Percentiles rank a stretch among this genome's conserved stretches.
These are phyloP conservation scores for Drosophila arizonae DNA, from an alignment of 1,140 invertebrate genomes.

Conservation along the genomic window DNA sequence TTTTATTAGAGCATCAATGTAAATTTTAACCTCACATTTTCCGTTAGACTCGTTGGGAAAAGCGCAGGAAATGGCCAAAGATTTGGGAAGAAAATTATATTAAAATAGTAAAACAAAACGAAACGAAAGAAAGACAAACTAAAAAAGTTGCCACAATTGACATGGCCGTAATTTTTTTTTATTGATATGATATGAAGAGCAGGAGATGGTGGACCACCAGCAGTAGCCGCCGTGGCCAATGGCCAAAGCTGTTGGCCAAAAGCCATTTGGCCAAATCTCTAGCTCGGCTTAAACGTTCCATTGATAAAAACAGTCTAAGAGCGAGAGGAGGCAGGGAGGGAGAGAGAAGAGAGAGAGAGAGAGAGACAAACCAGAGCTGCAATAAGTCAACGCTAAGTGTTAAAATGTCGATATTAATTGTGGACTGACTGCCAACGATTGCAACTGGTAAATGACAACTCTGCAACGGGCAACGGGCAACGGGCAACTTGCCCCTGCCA, in stretches of 20 bases:
- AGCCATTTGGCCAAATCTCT: conserved; percentile 16
- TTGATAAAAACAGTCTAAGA: conserved; percentile 72
- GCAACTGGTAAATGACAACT: conserved; percentile 23
- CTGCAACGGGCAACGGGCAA: conserved; percentile 15
- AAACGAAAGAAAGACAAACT: conserved; percentile 32
- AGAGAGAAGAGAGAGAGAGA: not conserved
- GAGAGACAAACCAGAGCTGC: conserved; percentile 54
- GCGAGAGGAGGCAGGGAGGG: not conserved
- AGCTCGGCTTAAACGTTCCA: conserved; percentile 34
- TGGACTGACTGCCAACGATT: conserved; percentile 54
- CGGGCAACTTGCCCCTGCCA: conserved; percentile 17
- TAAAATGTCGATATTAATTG: conserved; percentile 82
- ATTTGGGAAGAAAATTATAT: conserved; percentile 18
- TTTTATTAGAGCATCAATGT: not conserved
- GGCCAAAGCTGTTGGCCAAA: conserved; percentile 26
- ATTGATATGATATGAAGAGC: conserved; percentile 52
- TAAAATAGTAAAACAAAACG: not conserved
- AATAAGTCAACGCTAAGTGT: conserved; percentile 80
- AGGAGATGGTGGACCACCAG: conserved; percentile 33
- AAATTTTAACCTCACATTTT: conserved; percentile 57
- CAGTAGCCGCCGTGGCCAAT: conserved; percentile 1
- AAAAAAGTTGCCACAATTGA: conserved; percentile 45
- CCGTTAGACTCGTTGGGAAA: not conserved
- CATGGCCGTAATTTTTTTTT: conserved; percentile 33
- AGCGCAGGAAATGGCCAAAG: conserved; percentile 46